Base-by-base conservation (phyloP, 1,140 invertebrate genomes). In the Diorhabda carinulata region DNA sequence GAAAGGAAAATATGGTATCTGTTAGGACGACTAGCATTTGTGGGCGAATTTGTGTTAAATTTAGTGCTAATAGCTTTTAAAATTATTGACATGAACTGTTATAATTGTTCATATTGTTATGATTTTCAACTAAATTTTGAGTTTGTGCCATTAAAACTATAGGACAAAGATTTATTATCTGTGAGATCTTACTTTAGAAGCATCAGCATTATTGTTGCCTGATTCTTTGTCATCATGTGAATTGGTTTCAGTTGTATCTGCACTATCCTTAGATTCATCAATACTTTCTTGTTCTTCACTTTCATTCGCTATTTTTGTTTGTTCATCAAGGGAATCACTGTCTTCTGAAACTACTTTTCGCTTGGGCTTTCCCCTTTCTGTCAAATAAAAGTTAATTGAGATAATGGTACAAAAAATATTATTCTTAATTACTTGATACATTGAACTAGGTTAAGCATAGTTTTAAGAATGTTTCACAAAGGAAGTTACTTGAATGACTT, bases 171-270 rank as follows among this genome's bases (percentile, higher is more conserved):
- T 56, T 56, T 56, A 7, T 56, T 6, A 56, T n/a, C 6, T 56
- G 52, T 6, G n/a, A 59, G n/a, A 3, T 59, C 67, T 72, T 73
- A 77, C 75, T 68, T 79, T 78, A 58, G 76, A 60, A 65, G 72
- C 69, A 61, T 78, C 76, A 42, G 75, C 78, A 67, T 81, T 81
- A 72, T 81, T 80, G 66, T 78, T 79, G 10, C 72, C 79, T 41
- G 76, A 43, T n/a, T 80, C 78, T 65, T 78, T 79, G 52, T 78
- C 77, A 7, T 73, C 74, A 69, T 79, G 76, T 57, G 75, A 75
- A 64, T 80, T 79, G 41, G 76, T 77, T 70, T 79, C 77, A 61
- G 73, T 74, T 8, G 74, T 65, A 65, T 71, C 73, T 57, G 61
- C 64, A 41, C 76, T 70, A 60, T 71, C 75, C 62, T 75, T 74